Evolutionary conservation across 2,888 invertebrate genomes (phyloP).

Genomic region (Malthinus flaveolus): DNA sequence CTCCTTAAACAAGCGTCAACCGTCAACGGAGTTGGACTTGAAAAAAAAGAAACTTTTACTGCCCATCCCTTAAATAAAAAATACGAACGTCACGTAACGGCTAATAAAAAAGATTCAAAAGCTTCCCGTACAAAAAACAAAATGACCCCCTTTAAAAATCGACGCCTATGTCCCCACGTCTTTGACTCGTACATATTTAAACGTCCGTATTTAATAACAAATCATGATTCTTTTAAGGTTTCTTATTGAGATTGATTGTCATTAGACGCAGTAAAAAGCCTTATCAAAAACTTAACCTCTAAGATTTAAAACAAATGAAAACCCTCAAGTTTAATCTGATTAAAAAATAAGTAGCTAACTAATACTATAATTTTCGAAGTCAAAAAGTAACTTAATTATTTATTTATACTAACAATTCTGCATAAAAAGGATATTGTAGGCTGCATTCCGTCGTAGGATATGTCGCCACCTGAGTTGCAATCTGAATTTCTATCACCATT

Average conservation of each 20-base stretch:
- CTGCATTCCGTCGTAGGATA: conserved; percentile 89
- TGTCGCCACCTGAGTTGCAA: conserved; percentile 89
- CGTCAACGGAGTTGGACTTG: too few relatives aligned
- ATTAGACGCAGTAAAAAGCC: conserved; percentile 36
- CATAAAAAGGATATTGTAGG: conserved; percentile 95
- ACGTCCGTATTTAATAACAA: conserved; percentile 6
- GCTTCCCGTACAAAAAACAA: too few relatives aligned
- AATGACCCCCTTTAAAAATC: not conserved
- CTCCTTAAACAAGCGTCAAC: too few relatives aligned
- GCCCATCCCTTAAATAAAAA: not conserved
- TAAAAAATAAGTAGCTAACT: conserved; percentile 7
- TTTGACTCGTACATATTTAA: not conserved
- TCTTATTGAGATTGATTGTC: conserved; percentile 38
- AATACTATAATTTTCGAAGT: not conserved
- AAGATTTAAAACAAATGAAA: conserved; percentile 42
- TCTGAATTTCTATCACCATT: conserved; percentile 85
- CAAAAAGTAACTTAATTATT: conserved; percentile 7
- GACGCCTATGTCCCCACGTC: not conserved
- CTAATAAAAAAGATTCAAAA: too few relatives aligned
- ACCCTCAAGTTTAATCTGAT: conserved; percentile 35
- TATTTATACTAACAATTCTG: conserved; percentile 40
- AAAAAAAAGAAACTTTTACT: not conserved
- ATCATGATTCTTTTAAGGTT: conserved; percentile 33
- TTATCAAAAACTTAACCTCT: conserved; percentile 47
- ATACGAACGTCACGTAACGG: too few relatives aligned